Evolutionary conservation across 2,113 vertebrate genomes (phyloP).

Genomic region (Glaucidium brasilianum): DNA sequence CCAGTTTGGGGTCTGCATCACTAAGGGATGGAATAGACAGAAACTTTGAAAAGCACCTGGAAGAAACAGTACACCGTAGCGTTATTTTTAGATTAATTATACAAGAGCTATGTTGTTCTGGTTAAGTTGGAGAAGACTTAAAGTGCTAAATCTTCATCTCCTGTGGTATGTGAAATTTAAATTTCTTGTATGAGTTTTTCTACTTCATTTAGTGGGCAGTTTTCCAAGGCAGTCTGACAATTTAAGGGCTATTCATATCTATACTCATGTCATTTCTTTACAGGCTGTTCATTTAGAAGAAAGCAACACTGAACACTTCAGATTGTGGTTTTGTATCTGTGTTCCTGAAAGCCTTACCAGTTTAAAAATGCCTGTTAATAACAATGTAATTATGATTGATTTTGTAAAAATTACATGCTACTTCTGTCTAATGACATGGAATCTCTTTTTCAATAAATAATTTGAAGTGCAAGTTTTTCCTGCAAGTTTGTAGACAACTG

Average conservation of each 20-base stretch:
- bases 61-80: neutral
- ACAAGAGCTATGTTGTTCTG: neutral
- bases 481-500: neutral
- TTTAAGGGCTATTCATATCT: neutral
- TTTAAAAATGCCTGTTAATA: conserved; percentile 61
- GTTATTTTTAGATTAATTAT: neutral
- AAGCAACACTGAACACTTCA: conserved; percentile 82
- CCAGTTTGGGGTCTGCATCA: neutral
- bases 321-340: conserved; percentile 2
- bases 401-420: conserved; percentile 49
- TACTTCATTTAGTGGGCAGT: neutral
- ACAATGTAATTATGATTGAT: conserved; percentile 49
- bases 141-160: neutral
- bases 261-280: conserved; percentile 33
- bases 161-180: neutral
- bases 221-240: neutral
- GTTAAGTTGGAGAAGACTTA: neutral
- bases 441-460: conserved; percentile 69
- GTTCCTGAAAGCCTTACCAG: conserved; percentile 66
- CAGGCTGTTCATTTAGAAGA: conserved; percentile 91
- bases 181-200: neutral
- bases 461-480: conserved; percentile 31
- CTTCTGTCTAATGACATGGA: conserved; percentile 40
- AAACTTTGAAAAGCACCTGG: neutral
- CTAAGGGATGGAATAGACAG: neutral